Conservation (phyloP, 2,797 vertebrate genomes). For the Pantherophis alleghaniensis region DNA sequence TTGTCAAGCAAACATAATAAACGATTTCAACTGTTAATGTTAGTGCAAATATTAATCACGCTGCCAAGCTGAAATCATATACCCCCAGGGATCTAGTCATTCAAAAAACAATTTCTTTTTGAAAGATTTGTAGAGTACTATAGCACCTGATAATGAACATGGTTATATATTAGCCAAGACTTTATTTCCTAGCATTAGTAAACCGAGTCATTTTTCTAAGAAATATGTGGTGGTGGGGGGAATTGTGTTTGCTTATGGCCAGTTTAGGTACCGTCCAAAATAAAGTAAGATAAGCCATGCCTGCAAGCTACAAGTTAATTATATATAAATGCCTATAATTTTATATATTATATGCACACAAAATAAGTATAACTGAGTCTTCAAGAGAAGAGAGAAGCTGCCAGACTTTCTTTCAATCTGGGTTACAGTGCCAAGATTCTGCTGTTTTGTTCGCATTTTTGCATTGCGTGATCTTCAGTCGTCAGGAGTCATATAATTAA, state of each 20-base stretch:
- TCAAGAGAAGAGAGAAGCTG: background rate
- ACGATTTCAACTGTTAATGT: background rate
- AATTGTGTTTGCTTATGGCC: background rate
- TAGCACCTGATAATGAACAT: conserved; percentile 13
- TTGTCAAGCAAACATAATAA: background rate
- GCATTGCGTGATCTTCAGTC: background rate
- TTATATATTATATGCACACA: background rate
- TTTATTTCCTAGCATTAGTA: background rate
- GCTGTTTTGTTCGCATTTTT: background rate
- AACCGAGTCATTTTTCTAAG: background rate
- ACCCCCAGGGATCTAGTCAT: conserved; percentile 9
- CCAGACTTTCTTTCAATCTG: background rate
- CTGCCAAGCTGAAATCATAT: background rate
- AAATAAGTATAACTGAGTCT: background rate
- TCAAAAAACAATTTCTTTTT: conserved; percentile 30
- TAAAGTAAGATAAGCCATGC: background rate
- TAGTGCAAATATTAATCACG: background rate
- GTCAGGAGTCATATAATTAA: background rate
- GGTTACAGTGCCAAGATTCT: background rate
- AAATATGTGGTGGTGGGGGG: no score
- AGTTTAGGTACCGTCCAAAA: background rate
- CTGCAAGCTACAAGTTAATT: background rate
- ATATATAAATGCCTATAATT: background rate
- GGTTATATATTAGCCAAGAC: background rate
- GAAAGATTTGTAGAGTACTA: conserved; percentile 18